These are phyloP conservation scores for Australoheros scitulus DNA, from an alignment of 2,113 vertebrate species.

Conservation along the genomic window DNA sequence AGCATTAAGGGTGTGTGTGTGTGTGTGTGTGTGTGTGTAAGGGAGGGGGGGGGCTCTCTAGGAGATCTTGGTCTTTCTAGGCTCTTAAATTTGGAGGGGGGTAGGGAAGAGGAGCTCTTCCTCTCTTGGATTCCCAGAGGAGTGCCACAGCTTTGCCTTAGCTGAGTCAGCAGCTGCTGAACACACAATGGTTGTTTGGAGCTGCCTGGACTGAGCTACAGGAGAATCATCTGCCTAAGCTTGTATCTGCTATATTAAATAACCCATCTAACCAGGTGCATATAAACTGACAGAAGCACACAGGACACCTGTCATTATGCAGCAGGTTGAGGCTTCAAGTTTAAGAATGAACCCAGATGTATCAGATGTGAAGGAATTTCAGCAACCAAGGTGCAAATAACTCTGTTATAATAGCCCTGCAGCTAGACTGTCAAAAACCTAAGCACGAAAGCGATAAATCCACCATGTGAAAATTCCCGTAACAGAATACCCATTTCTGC, in stretches of 20 bases:
- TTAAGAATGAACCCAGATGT: not conserved
- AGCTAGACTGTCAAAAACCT: constrained; percentile 33
- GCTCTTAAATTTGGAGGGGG: not conserved
- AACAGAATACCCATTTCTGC: constrained; percentile 14
- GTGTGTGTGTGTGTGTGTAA: no score
- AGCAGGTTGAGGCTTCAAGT: not conserved
- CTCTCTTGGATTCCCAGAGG: constrained; percentile 47
- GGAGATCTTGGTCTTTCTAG: constrained; percentile 44
- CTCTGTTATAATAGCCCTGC: constrained; percentile 33
- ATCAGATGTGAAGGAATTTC: constrained; percentile 55
- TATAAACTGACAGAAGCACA: not conserved
- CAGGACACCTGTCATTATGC: not conserved
- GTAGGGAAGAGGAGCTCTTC: constrained; percentile 25
- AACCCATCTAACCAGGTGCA: not conserved
- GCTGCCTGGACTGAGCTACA: not conserved
- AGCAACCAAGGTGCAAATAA: constrained; percentile 47
- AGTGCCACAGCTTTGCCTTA: constrained; percentile 39
- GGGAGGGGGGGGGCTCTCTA: not conserved
- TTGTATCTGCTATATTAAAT: not conserved
- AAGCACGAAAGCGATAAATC: constrained; percentile 45
- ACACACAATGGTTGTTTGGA: constrained; percentile 8
- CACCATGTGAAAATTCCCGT: constrained; percentile 70
- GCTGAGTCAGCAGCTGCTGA: constrained; percentile 59
- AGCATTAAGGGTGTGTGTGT: not conserved
- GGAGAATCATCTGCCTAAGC: not conserved